phyloP scores from a whole-genome alignment of 2,797 vertebrate species.

The Sebastes paucispinis region DNA sequence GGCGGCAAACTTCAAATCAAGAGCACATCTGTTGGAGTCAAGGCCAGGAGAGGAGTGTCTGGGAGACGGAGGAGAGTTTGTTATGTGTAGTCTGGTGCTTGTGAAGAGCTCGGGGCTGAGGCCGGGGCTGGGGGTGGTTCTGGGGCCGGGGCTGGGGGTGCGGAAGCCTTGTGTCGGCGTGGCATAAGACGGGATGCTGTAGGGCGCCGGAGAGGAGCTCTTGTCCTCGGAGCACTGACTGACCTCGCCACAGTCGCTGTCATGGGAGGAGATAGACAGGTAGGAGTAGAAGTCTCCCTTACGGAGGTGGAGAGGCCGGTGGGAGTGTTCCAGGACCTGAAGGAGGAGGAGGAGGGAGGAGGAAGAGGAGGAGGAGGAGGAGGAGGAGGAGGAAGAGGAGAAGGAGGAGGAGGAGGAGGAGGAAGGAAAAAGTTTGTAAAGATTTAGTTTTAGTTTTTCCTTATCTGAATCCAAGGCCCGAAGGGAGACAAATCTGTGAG shows the following conservation, averaged over 20 bases:
- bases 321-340: conserved; percentile 92
- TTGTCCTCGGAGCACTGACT: conserved; percentile 87
- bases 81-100: background rate
- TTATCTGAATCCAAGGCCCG: background rate
- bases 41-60: background rate
- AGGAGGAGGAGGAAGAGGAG: background rate
- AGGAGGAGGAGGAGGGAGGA: background rate
- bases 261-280: conserved; percentile 96
- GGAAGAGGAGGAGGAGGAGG: too few species aligned
- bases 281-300: conserved; percentile 98
- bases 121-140: too few species aligned
- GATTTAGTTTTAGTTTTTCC: background rate
- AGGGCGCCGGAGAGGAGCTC: conserved; percentile 81
- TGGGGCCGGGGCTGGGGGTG: conserved; percentile 11
- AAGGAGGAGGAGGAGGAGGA: background rate
- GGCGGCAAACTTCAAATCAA: background rate
- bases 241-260: conserved; percentile 98
- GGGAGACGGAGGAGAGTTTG: background rate
- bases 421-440: background rate
- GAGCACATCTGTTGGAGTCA: background rate
- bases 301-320: conserved; percentile 89
- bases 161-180: conserved; percentile 22
- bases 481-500: background rate
- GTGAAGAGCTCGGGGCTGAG: conserved; percentile 32
- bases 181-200: conserved; percentile 52